Conservation (phyloP, 2,797 vertebrate genomes). For the Diplodus sargus region DNA sequence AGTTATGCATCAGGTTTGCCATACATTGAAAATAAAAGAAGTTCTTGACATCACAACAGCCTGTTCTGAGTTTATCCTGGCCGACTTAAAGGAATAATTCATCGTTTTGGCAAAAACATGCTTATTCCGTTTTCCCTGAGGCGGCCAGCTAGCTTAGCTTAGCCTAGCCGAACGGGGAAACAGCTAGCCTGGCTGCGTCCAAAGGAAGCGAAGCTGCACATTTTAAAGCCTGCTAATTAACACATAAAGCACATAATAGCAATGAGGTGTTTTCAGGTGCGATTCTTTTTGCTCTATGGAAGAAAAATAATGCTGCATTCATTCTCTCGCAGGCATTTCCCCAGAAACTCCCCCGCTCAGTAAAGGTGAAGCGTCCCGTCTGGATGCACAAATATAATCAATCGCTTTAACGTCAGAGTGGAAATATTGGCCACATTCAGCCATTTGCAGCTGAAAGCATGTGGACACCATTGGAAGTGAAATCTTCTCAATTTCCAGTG, state of each 20-base stretch:
- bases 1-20: slow-evolving; percentile 41
- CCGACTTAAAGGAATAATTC: slow-evolving; percentile 6
- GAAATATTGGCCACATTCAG: slow-evolving; percentile 37
- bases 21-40: slow-evolving; percentile 11
- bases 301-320: slow-evolving; percentile 11
- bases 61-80: slow-evolving; percentile 18
- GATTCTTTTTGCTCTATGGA: not conserved
- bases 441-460: slow-evolving; percentile 42
- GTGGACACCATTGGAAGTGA: slow-evolving; percentile 27
- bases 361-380: slow-evolving; percentile 30
- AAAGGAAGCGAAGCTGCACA: not conserved
- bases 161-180: not conserved
- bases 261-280: not conserved
- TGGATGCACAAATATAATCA: slow-evolving; percentile 43
- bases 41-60: not conserved
- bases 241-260: not conserved
- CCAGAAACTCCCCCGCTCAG: not conserved
- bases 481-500: slow-evolving; percentile 40
- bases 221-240: not conserved
- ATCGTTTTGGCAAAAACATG: not conserved
- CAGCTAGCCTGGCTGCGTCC: not conserved
- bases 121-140: not conserved
- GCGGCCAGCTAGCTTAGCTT: slow-evolving; percentile 1
- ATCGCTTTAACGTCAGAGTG: slow-evolving; percentile 21
- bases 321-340: slow-evolving; percentile 23